Evolutionary conservation across 2,888 invertebrate species (phyloP), one percentile per base, ranked within the genome.

Genomic region (Callyntrura guangdongensis): DNA sequence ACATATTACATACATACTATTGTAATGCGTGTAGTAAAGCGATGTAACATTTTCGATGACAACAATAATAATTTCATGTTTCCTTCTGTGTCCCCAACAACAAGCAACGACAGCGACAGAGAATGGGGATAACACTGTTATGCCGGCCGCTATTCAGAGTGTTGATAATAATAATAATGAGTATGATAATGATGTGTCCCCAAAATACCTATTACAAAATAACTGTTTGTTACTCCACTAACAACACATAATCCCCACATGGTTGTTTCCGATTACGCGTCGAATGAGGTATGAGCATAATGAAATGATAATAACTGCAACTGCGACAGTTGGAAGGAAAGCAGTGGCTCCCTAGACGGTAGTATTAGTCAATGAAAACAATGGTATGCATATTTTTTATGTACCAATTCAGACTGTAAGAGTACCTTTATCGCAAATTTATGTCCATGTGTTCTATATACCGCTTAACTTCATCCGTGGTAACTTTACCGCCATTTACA

Each of bases 201-300:
- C 77, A 20, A 83, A 64, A 67, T 83, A 79, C 77, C 89, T 77
- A 89, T 89, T 84, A 89, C 84, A 84, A 89, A 89, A 22, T 82
- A 74, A 89, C 88, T 89, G 88, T 89, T 89, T 36, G 82, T 89
- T 89, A 83, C 88, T 74, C 88, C 17, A 88, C 83, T 84, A 84
- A 89, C 89, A 89, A 49, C 84, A 53, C 89, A 89, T 89, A 84
- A 83, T 89, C 61, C 77, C 84, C 12, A 22, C 77, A 84, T 45
- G 61, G 74, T 64, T 88, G 82, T 88, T 81, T 56, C 45, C 82
- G 49, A 59, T 56, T 67, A 9, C n/a, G 45, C 11, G 82, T 59
- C 72, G 45, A 20, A 47, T 83, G 77, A 25, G 64, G 59, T 77
- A 81, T 61, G 59, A 12, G 59, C 27, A 79, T 79, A 27, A 79